Percentiles rank a stretch among this genome's conserved stretches.
Evolutionary conservation across 2,113 vertebrate genomes (phyloP).

Genomic region (Hyla sarda): DNA sequence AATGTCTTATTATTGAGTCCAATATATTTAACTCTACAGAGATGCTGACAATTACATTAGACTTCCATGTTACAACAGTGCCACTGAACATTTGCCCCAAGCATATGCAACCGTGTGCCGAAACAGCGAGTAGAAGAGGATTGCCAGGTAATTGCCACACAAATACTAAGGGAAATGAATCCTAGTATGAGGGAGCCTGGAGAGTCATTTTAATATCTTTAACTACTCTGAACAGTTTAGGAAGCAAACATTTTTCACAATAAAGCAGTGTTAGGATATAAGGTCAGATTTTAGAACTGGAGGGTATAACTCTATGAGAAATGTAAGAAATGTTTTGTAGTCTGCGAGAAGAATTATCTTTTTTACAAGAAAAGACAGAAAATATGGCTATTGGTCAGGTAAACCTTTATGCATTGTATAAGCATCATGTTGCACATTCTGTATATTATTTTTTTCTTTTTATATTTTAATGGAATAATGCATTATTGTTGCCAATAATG

Average conservation of each 20-base stretch:
- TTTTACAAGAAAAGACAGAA: conserved; percentile 11
- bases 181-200: not conserved
- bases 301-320: conserved; percentile 1
- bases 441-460: not conserved
- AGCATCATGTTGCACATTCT: not conserved
- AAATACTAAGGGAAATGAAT: not conserved
- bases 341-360: not conserved
- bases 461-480: not conserved
- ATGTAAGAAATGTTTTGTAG: not conserved
- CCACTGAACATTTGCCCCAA: not conserved
- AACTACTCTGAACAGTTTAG: not conserved
- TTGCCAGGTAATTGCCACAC: not conserved
- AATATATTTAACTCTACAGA: too few relatives aligned
- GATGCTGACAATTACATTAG: too few relatives aligned
- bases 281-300: not conserved
- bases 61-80: too few relatives aligned
- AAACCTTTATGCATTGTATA: not conserved
- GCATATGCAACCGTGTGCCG: not conserved
- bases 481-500: not conserved
- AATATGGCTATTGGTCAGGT: not conserved
- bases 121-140: not conserved
- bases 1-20: too few relatives aligned
- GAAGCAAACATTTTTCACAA: conserved; percentile 12
- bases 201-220: not conserved
- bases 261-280: not conserved